A percentile compares a stretch with the other conserved stretches of the same genome.
phyloP scores from a whole-genome alignment of 2,113 vertebrate species.

The Castor canadensis region DNA sequence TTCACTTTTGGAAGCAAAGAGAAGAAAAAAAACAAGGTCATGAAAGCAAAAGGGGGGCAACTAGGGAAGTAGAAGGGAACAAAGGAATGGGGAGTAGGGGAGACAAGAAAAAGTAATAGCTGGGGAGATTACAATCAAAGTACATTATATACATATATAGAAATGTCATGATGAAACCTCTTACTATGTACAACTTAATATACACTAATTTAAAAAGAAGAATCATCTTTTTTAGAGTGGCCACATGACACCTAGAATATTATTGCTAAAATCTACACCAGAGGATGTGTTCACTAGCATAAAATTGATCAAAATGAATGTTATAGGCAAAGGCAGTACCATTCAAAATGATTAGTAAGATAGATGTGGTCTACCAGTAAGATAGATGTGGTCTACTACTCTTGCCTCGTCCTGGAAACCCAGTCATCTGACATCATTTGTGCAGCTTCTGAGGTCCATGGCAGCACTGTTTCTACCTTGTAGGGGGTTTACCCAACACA shows the following conservation, averaged over 20 bases:
- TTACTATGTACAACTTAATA: too few species aligned
- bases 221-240: not conserved
- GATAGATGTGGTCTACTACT: fast-evolving
- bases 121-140: too few species aligned
- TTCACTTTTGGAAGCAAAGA: too few species aligned
- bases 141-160: too few species aligned
- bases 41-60: too few species aligned
- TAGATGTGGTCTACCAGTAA: fast-evolving
- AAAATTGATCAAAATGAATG: not conserved
- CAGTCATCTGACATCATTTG: fast-evolving
- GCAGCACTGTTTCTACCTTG: fast-evolving
- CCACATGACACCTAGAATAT: not conserved
- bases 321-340: not conserved
- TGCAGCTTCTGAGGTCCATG: not conserved
- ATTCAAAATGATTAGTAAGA: not conserved
- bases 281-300: not conserved
- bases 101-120: too few species aligned
- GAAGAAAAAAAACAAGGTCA: too few species aligned
- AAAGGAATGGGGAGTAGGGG: too few species aligned
- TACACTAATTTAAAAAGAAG: not conserved
- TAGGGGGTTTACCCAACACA: too few species aligned
- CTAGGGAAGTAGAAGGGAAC: too few species aligned
- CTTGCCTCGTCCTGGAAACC: not conserved
- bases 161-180: too few species aligned
- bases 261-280: not conserved